Evolutionary conservation across 1,140 invertebrate genomes (phyloP).

Genomic region (Drosophila orena): DNA sequence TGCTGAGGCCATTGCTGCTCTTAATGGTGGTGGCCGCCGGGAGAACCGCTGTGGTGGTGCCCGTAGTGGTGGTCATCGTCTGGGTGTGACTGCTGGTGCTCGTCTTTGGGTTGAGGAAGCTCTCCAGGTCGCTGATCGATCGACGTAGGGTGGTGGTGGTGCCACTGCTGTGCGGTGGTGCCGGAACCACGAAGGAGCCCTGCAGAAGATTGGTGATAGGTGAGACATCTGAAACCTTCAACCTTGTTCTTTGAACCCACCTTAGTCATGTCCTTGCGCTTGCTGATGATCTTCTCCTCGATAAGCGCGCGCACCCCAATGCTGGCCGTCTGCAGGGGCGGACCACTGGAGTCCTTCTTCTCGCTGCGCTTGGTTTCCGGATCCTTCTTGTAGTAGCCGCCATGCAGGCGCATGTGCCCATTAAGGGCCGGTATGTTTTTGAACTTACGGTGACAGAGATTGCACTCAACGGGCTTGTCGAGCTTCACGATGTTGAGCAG

Average conservation of each 20-base stretch:
- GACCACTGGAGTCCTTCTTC: constrained; percentile 92
- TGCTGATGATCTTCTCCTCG: constrained; percentile 96
- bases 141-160: constrained; percentile 65
- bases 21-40: constrained; percentile 77
- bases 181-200: constrained; percentile 84
- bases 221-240: not conserved
- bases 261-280: constrained; percentile 85
- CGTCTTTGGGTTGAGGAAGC: constrained; percentile 76
- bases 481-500: constrained; percentile 85
- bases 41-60: constrained; percentile 63
- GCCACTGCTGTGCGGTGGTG: constrained; percentile 68
- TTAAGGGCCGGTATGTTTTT: constrained; percentile 98
- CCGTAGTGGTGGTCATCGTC: constrained; percentile 31
- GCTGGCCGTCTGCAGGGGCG: constrained; percentile 94
- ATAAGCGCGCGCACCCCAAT: constrained; percentile 94
- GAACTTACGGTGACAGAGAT: constrained; percentile 96
- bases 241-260: constrained; percentile 11
- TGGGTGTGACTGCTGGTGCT: constrained; percentile 43
- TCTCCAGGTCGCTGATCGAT: constrained; percentile 80
- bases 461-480: constrained; percentile 95
- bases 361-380: constrained; percentile 93
- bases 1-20: constrained; percentile 64
- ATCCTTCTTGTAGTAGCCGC: constrained; percentile 98
- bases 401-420: constrained; percentile 98
- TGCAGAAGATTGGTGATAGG: constrained; percentile 7